A percentile compares a stretch with the other conserved stretches of the same genome.
Evolutionary conservation across 2,113 vertebrate genomes (phyloP).

Genomic region (Oostethus manadensis): DNA sequence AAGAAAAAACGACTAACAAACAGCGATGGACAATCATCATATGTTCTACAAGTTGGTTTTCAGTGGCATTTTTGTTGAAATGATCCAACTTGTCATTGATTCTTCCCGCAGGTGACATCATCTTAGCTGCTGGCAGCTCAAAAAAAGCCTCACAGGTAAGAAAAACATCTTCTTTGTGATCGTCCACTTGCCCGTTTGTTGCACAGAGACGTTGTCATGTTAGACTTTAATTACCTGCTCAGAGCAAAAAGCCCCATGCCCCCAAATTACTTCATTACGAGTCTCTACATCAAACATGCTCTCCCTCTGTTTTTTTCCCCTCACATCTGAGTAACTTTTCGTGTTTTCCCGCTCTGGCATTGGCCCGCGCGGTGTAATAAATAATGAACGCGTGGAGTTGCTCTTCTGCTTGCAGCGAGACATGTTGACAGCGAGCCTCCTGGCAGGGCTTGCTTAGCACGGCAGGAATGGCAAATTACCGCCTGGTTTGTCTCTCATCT

Average conservation of each 20-base stretch:
- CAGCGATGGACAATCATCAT: too few relatives aligned
- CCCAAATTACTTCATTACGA: conserved; percentile 14
- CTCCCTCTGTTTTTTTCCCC: not conserved
- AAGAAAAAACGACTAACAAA: too few relatives aligned
- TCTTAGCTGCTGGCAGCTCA: conserved; percentile 40
- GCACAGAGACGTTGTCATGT: not conserved
- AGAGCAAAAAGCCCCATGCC: conserved; percentile 4
- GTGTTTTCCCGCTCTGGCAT: conserved; percentile 27
- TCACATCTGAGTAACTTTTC: conserved; percentile 19
- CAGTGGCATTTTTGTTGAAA: not conserved
- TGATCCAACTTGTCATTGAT: conserved; percentile 11
- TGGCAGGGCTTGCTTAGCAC: conserved; percentile 54
- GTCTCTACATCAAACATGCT: conserved; percentile 11
- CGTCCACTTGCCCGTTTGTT: conserved; percentile 8
- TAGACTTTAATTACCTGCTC: conserved; percentile 18
- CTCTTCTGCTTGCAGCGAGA: conserved; percentile 43
- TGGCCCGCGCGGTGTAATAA: conserved; percentile 40
- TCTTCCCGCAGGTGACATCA: conserved; percentile 48
- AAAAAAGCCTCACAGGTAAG: conserved; percentile 63
- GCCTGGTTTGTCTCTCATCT: conserved; percentile 41
- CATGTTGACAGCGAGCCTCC: conserved; percentile 56
- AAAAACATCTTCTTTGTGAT: not conserved
- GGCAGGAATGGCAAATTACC: conserved; percentile 42
- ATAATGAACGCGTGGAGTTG: conserved; percentile 57
- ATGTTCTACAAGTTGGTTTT: too few relatives aligned